Evolutionary conservation across 2,888 invertebrate genomes (phyloP).

Genomic region (Nomada ruficornis): DNA sequence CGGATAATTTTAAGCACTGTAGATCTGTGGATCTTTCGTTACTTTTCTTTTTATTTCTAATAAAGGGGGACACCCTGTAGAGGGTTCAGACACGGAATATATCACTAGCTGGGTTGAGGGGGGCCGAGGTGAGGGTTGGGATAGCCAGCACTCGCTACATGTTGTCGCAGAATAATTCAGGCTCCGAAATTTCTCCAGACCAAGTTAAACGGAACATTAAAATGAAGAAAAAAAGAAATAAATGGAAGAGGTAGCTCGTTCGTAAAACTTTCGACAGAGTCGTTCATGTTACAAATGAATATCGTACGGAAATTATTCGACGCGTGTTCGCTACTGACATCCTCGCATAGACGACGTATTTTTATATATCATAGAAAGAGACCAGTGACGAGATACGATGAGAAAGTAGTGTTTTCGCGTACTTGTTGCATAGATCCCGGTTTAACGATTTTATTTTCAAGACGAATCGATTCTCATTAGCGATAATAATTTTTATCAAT

Average conservation of each 20-base stretch:
- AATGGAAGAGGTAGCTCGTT: conserved; percentile 8
- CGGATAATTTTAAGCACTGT: too few relatives aligned
- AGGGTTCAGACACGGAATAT: conserved; percentile 62
- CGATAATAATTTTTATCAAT: too few relatives aligned
- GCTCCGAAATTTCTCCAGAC: conserved; percentile 72
- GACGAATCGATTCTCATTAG: too few relatives aligned
- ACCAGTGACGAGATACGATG: conserved; percentile 12
- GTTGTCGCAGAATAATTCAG: conserved; percentile 75
- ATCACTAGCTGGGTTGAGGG: conserved; percentile 82
- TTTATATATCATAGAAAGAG: conserved; percentile 48
- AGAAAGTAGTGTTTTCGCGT: too few relatives aligned
- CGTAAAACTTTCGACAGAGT: conserved; percentile 43
- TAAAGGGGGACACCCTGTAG: conserved; percentile 61
- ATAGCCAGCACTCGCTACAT: conserved; percentile 81
- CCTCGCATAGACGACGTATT: conserved; percentile 60
- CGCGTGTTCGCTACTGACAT: conserved; percentile 42
- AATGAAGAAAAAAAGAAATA: background rate
- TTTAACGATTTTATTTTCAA: too few relatives aligned
- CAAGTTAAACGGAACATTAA: conserved; percentile 27
- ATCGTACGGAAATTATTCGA: conserved; percentile 38
- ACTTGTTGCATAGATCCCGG: too few relatives aligned
- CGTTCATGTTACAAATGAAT: conserved; percentile 9
- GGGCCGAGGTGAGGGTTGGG: conserved; percentile 82
- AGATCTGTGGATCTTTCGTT: too few relatives aligned
- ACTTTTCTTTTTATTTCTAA: background rate